Percentiles rank a stretch among this genome's conserved stretches.
phyloP scores from a whole-genome alignment of 1,140 invertebrate species.

The Globodera rostochiensis region DNA sequence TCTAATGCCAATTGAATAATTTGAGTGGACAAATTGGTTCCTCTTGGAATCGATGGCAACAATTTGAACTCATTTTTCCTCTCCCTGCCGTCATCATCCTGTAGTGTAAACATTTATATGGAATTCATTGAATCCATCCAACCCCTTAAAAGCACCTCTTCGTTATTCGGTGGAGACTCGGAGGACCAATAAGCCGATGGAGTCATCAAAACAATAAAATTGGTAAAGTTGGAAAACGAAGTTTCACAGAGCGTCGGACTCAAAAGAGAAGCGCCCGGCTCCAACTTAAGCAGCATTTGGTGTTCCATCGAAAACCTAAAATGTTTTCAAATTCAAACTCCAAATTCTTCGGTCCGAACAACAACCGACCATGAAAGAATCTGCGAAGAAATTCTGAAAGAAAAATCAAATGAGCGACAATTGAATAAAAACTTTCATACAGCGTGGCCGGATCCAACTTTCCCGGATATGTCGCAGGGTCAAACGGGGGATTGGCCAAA shows the following conservation, averaged over 20 bases:
- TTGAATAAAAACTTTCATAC: constrained; percentile 14
- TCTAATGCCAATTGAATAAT: constrained; percentile 29
- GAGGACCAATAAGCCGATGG: constrained; percentile 2
- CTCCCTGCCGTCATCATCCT: not conserved
- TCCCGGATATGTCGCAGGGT: constrained; percentile 12
- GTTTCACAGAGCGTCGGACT: constrained; percentile 27
- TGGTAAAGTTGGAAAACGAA: constrained; percentile 25
- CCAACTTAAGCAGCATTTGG: constrained; percentile 26
- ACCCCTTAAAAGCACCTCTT: not conserved
- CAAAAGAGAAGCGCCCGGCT: constrained; percentile 17
- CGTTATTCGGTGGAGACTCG: not conserved
- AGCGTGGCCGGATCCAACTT: constrained; percentile 29
- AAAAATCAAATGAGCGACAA: not conserved
- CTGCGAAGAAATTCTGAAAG: constrained; percentile 26
- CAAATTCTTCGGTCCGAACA: not conserved
- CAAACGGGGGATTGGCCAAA: constrained; percentile 19
- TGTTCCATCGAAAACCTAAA: constrained; percentile 27
- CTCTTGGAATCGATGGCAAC: constrained; percentile 21
- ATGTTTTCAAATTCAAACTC: not conserved
- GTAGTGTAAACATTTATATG: not conserved
- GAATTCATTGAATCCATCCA: not conserved
- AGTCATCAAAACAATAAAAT: constrained; percentile 18
- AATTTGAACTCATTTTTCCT: constrained; percentile 10
- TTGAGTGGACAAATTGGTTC: constrained; percentile 6
- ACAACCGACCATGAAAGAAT: constrained; percentile 23